These are phyloP conservation scores for Cricetomys ansorgei DNA, from an alignment of 2,113 vertebrate species.

Conservation along the genomic window DNA sequence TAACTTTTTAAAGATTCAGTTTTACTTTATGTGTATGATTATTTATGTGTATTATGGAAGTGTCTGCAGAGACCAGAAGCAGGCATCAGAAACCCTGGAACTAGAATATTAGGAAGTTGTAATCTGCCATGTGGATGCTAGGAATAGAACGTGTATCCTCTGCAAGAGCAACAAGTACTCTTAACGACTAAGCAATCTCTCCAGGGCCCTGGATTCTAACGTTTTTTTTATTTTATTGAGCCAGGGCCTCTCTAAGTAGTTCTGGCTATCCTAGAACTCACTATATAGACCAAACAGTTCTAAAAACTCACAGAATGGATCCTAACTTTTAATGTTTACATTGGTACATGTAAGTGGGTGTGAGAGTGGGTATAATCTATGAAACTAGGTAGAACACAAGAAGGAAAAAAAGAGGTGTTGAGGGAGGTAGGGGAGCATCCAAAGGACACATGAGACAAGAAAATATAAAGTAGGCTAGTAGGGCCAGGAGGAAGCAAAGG, in stretches of 20 bases:
- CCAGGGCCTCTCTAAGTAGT: neutral
- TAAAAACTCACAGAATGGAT: neutral
- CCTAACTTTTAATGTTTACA: neutral
- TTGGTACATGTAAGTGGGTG: neutral
- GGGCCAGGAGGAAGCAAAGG: neutral
- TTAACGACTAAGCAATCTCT: neutral
- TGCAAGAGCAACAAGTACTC: neutral
- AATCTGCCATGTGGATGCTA: neutral
- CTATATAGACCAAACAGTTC: neutral
- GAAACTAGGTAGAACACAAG: neutral
- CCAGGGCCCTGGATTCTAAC: neutral
- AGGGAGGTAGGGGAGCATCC: too few relatives aligned
- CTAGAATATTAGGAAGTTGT: neutral
- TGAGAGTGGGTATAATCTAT: neutral
- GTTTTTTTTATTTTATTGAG: neutral
- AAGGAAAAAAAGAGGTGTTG: neutral
- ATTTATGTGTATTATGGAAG: neutral
- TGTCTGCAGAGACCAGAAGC: neutral
- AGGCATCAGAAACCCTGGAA: neutral
- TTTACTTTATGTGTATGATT: neutral
- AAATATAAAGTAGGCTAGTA: neutral
- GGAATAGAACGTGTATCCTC: too few relatives aligned
- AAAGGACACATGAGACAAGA: neutral
- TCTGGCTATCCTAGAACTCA: neutral
- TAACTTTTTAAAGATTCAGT: neutral